phyloP scores from a whole-genome alignment of 2,113 vertebrate genomes.

The Siniperca chuatsi region DNA sequence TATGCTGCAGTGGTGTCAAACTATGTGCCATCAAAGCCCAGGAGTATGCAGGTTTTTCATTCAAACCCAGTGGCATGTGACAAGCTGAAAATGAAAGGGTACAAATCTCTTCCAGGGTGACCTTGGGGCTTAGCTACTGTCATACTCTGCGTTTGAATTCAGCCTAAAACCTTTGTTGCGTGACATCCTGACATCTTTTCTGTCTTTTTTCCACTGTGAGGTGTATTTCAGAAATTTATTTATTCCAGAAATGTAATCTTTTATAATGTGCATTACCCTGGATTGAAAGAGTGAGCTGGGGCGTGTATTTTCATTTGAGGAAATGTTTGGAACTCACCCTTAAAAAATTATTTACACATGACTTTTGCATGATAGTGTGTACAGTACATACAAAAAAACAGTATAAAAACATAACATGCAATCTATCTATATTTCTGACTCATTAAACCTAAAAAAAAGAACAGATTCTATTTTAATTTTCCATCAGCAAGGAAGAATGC shows the following conservation, averaged over 20 bases:
- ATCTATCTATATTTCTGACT: neutral
- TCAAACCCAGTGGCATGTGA: conserved; percentile 67
- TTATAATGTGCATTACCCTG: neutral
- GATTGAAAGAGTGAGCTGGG: neutral
- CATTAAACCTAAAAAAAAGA: neutral
- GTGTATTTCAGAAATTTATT: neutral
- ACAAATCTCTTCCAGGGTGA: conserved; percentile 65
- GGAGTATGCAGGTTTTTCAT: conserved; percentile 53
- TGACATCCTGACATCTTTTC: conserved; percentile 32
- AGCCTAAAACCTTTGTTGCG: conserved; percentile 38
- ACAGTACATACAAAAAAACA: neutral
- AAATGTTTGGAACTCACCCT: neutral
- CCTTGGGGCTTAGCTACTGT: conserved; percentile 55
- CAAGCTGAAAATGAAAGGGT: conserved; percentile 62
- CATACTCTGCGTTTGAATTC: conserved; percentile 19
- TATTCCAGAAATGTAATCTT: conserved; percentile 21
- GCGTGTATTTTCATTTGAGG: neutral
- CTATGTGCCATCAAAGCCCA: conserved; percentile 32
- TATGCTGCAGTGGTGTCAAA: conserved; percentile 34
- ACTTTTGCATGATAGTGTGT: neutral
- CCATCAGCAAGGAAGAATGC: neutral
- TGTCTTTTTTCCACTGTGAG: conserved; percentile 7
- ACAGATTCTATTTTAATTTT: neutral
- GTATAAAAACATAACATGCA: neutral
- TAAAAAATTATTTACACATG: neutral